These are phyloP conservation scores for Lytechinus variegatus DNA, from an alignment of 35 echinoderm and acorn worm genomes.

Conservation along the genomic window DNA sequence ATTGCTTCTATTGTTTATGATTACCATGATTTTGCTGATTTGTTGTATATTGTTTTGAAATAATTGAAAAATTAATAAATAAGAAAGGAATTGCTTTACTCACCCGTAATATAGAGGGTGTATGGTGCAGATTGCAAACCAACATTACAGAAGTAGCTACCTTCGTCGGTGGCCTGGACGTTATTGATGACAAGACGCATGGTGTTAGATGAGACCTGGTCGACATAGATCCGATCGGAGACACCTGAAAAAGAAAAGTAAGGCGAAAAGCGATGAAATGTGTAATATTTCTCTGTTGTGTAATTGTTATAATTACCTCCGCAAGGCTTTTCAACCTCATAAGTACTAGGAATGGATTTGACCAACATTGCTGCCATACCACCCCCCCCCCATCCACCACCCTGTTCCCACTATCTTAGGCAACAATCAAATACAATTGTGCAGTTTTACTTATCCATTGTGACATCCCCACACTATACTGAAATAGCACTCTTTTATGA, in stretches of 20 bases:
- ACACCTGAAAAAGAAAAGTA: constrained; percentile 5
- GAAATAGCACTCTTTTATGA: too few species aligned
- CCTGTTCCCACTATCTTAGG: too few species aligned
- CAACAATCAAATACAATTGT: too few species aligned
- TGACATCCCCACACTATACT: too few species aligned
- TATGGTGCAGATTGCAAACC: constrained; percentile 56
- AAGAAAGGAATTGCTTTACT: neutral
- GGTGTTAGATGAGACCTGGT: constrained; percentile 40
- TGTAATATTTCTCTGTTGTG: neutral
- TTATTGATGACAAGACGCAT: constrained; percentile 65
- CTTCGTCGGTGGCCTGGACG: constrained; percentile 67
- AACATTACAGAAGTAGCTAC: constrained; percentile 77
- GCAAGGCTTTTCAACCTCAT: neutral
- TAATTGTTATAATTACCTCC: neutral
- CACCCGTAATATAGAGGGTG: constrained; percentile 20
- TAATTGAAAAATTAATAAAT: neutral
- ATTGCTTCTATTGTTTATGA: too few species aligned
- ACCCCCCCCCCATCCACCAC: too few species aligned
- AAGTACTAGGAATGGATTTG: neutral
- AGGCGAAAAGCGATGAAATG: neutral
- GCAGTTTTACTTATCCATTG: too few species aligned
- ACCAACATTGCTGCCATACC: neutral
- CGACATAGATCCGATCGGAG: constrained; percentile 73
- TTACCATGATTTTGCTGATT: too few species aligned
- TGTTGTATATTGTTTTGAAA: neutral